Evolutionary conservation across 2,888 invertebrate genomes (phyloP), one percentile per base, ranked within the genome.

Genomic region (Phaedon cochleariae): DNA sequence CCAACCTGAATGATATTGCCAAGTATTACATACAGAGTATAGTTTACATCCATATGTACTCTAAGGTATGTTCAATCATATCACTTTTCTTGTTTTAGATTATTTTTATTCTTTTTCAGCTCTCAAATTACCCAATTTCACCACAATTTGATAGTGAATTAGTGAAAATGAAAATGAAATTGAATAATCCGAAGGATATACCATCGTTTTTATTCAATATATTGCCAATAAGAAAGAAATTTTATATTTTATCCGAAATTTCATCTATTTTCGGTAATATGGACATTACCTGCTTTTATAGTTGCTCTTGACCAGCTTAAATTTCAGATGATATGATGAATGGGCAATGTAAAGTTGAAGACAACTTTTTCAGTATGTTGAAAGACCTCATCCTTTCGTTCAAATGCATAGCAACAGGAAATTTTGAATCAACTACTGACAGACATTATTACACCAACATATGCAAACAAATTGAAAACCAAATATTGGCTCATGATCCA

Each of bases 1-100:
- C 75, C 1, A 74, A 73, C 65, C 71, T 72, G 34, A 73, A 74
- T 55, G 76, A 76, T 58, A 67, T 76, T 17, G 69, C 73, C 15
- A 71, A 69, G 31, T 74, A 62, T 62, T 76, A 70, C 29, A 65
- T 74, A 22, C 69, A 65, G 22, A 65, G 69, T 45, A 66, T 76
- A 21, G 64, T 72, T 26, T 75, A 73, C 62, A 64, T 73, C 31
- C 73, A 72, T 60, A 69, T 63, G 48, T 72, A 71, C 41, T 61
- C 60, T n/a, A 73, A 71, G 68, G 74, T 72, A 67, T 48, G 41
- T 18, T 48, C 20, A 7, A 45, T 45, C 4, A 46, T 15, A 10
- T 10, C 34, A 46, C 31, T 21, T 5, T 31, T 48, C 12, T 4
- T 1, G 15, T 18, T 21, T 26, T 52, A 15, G n/a, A 34, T 20